Evolutionary conservation across 1,140 invertebrate species (phyloP).

Genomic region (Schlechtendalia chinensis): DNA sequence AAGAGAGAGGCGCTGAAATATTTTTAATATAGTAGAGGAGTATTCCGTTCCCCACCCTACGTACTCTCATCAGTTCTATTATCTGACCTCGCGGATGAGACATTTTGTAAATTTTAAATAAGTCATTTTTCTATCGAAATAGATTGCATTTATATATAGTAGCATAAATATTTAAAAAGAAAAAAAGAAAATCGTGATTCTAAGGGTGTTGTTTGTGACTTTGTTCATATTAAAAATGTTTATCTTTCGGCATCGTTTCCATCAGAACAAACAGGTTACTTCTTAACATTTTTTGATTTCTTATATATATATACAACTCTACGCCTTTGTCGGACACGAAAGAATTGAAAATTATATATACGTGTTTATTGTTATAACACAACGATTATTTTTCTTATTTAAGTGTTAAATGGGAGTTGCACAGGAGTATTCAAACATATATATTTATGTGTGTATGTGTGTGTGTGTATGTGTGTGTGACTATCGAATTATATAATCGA

Average conservation of each 20-base stretch:
- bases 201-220: neutral
- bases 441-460: neutral
- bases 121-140: neutral
- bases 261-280: slow-evolving; percentile 5
- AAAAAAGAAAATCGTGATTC: neutral
- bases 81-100: no score
- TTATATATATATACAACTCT: neutral
- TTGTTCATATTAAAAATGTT: slow-evolving; percentile 17
- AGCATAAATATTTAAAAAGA: neutral
- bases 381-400: neutral
- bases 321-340: neutral
- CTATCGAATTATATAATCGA: neutral
- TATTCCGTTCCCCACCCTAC: no score
- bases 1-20: no score
- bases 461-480: no score
- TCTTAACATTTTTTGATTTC: slow-evolving; percentile 35
- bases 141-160: no score
- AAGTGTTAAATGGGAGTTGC: no score
- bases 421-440: no score
- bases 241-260: neutral
- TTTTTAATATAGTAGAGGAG: no score
- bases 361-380: slow-evolving; percentile 1
- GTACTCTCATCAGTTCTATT: no score
- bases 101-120: neutral
- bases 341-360: slow-evolving; percentile 4